phyloP scores from a whole-genome alignment of 2,888 invertebrate species.

The Agonopterix heracliana region DNA sequence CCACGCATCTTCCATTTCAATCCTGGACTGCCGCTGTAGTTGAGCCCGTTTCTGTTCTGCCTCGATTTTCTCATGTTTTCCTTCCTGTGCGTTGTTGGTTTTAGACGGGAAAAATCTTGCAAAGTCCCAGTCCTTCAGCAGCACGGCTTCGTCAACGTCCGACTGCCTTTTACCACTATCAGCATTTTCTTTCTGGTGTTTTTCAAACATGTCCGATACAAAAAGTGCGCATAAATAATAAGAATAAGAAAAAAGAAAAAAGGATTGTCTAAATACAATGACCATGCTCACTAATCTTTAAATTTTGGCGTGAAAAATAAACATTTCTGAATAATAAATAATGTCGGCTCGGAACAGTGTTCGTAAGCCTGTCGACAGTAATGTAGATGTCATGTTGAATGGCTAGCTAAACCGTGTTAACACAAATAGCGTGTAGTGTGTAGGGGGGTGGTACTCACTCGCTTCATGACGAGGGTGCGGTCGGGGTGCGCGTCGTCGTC shows the following conservation, averaged over 20 bases:
- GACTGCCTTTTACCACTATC: slow-evolving; percentile 64
- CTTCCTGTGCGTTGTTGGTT: slow-evolving; percentile 45
- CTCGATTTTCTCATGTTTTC: slow-evolving; percentile 57
- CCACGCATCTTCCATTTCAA: slow-evolving; percentile 68
- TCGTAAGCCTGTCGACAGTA: neutral
- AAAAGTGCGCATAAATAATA: slow-evolving; percentile 63
- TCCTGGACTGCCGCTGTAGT: slow-evolving; percentile 60
- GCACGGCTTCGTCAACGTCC: slow-evolving; percentile 85
- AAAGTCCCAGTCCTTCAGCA: slow-evolving; percentile 92
- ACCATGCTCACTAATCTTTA: slow-evolving; percentile 64
- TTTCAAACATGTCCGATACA: slow-evolving; percentile 60
- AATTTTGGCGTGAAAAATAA: slow-evolving; percentile 61
- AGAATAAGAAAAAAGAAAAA: slow-evolving; percentile 28
- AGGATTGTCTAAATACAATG: slow-evolving; percentile 18
- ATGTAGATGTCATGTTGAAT: neutral
- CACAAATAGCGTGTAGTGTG: slow-evolving; percentile 11
- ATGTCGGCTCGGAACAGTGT: neutral
- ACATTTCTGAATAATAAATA: slow-evolving; percentile 6
- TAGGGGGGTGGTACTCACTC: slow-evolving; percentile 80
- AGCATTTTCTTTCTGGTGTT: slow-evolving; percentile 60
- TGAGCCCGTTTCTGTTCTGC: slow-evolving; percentile 52
- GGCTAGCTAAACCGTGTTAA: slow-evolving; percentile 16
- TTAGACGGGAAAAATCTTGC: slow-evolving; percentile 86
- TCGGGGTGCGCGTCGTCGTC: slow-evolving; percentile 89
- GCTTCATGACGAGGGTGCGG: slow-evolving; percentile 93